Base-by-base conservation (phyloP, 2,888 invertebrate genomes). In the Melieria picta region DNA sequence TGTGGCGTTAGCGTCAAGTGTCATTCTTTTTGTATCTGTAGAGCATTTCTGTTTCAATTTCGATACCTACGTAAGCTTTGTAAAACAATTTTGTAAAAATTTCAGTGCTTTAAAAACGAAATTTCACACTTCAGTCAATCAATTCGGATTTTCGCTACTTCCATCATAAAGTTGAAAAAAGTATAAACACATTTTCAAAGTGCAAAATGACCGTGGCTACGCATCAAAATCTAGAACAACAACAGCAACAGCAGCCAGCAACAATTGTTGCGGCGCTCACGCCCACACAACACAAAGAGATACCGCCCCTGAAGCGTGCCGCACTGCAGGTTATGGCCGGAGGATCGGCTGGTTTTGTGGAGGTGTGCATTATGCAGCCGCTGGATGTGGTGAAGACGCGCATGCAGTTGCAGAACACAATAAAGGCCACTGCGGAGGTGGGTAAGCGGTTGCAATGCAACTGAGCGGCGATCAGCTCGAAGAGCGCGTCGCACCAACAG, bases 311-410 rank as follows among this genome's bases (percentile, higher is more conserved):
- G 30, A 85, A 81, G 73, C 78, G 81, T 48, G 84, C 85, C 30
- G 83, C 79, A 57, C 79, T 86, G 56, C 86, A 86, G 70, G 83
- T 86, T 65, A 69, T 83, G 16, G 93, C 97, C 74, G 97, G 97
- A 74, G 97, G 97, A 69, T 94, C 94, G 77, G 97, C 97, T 80
- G 95, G 95, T 85, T 96, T 98, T 87, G 91, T 97, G 64, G 97
- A 98, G 90, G 96, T 97, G 74, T 96, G 95, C 85, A 92, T 97
- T 66, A 98, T 98, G 97, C 97, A 98, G 88, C 98, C 98, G 0
- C 88, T 98, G 84, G 98, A 98, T 87, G 89, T 98, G 73, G 92
- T 98, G 4, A 98, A 98, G 88, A 98, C 98, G 2, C 90, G 98
- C 78, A 90, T 95, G 78, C 95, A 95, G 87, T 87, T 95, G 64